phyloP scores from a whole-genome alignment of 2,888 invertebrate genomes.

The Scrobipalpa atriplicella region DNA sequence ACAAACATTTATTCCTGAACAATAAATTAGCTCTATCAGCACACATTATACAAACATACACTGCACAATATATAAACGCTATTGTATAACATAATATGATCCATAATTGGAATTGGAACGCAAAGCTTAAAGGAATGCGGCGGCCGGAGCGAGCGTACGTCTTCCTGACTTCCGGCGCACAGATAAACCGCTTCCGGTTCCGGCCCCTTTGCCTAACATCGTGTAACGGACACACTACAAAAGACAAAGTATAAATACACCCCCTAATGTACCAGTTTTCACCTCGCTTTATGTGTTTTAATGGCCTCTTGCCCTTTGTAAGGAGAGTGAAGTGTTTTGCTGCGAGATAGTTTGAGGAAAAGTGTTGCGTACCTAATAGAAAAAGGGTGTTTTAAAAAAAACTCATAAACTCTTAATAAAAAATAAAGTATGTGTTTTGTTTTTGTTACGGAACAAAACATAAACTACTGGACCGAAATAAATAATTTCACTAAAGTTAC shows the following conservation, averaged over 20 bases:
- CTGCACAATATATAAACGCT: background rate
- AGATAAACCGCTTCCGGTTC: constrained; percentile 81
- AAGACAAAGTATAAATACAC: constrained; percentile 67
- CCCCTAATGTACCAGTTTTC: constrained; percentile 58
- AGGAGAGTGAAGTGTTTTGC: constrained; percentile 18
- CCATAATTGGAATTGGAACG: constrained; percentile 61
- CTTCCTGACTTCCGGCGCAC: constrained; percentile 77
- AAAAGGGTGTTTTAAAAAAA: background rate
- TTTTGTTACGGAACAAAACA: too few species aligned
- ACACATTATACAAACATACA: too few species aligned
- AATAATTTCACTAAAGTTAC: too few species aligned
- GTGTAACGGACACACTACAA: constrained; percentile 74
- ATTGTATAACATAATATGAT: constrained; percentile 32
- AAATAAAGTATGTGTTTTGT: too few species aligned
- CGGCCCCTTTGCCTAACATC: constrained; percentile 77
- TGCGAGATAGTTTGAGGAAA: constrained; percentile 7
- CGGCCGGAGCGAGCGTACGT: constrained; percentile 59
- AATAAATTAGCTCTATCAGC: too few species aligned
- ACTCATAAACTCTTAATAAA: too few species aligned
- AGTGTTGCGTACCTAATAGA: background rate
- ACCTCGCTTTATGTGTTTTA: constrained; percentile 39
- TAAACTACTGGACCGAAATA: too few species aligned
- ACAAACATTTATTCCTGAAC: too few species aligned
- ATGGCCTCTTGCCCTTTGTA: constrained; percentile 23
- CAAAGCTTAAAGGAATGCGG: constrained; percentile 73